Evolutionary conservation across 2,113 vertebrate genomes (phyloP).

Genomic region (Orientallactaga bullata): DNA sequence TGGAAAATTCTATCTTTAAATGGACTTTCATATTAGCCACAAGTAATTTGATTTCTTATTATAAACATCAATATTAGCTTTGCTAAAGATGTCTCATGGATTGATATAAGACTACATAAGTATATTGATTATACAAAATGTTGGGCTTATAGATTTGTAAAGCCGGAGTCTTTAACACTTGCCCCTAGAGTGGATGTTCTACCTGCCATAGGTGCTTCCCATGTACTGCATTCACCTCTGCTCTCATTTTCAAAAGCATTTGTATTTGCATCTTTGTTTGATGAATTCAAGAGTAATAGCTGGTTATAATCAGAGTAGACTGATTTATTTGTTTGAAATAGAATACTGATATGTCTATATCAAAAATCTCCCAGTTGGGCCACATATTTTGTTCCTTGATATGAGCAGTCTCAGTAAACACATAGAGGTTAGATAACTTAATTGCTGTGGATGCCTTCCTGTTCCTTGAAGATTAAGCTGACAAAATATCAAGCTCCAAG

Average conservation of each 20-base stretch:
- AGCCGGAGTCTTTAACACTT: neutral
- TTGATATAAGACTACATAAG: neutral
- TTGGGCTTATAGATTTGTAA: neutral
- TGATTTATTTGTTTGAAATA: neutral
- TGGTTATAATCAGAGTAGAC: neutral
- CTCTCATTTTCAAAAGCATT: neutral
- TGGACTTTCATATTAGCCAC: neutral
- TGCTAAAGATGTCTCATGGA: neutral
- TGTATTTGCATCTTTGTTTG: neutral
- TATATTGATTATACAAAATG: neutral
- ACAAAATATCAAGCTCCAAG: neutral
- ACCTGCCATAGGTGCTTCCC: neutral
- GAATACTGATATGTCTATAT: neutral
- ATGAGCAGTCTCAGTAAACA: neutral
- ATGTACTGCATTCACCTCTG: neutral
- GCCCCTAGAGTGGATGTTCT: neutral
- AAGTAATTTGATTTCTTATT: neutral
- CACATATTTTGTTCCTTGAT: neutral
- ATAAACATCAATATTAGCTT: neutral
- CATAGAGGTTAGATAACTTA: neutral
- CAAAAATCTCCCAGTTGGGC: neutral
- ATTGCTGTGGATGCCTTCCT: neutral
- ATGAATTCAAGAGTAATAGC: neutral
- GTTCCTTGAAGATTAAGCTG: neutral
- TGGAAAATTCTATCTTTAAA: conserved; percentile 18